phyloP scores from a whole-genome alignment of 1,140 invertebrate species.

The Camponotus floridanus region DNA sequence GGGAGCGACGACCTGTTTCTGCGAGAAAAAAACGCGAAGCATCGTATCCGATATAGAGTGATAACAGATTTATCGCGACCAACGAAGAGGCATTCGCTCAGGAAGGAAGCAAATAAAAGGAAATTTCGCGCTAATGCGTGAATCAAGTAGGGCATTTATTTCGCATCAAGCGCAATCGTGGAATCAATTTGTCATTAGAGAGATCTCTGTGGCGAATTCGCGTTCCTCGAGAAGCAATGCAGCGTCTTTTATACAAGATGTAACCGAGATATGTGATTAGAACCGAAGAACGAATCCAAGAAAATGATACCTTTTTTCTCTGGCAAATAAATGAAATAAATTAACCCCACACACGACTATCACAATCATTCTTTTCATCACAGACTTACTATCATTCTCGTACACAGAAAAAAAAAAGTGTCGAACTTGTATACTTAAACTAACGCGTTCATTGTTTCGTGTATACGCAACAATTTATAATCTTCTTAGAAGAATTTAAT shows the following conservation, averaged over 20 bases:
- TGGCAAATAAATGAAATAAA: neutral
- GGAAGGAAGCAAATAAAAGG: neutral
- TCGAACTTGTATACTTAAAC: too few relatives aligned
- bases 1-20: neutral
- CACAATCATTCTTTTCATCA: too few relatives aligned
- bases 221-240: constrained; percentile 9
- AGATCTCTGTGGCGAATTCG: constrained; percentile 37
- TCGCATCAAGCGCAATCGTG: constrained; percentile 42
- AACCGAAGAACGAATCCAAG: neutral
- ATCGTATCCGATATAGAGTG: neutral
- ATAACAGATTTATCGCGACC: constrained; percentile 27
- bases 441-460: too few relatives aligned
- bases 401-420: too few relatives aligned
- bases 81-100: neutral
- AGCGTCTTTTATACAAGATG: neutral
- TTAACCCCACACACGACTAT: too few relatives aligned
- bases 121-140: constrained; percentile 27
- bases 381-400: too few relatives aligned
- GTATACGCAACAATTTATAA: too few relatives aligned
- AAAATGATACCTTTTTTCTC: neutral
- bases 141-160: constrained; percentile 45
- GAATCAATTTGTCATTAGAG: constrained; percentile 39
- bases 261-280: neutral
- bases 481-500: too few relatives aligned
- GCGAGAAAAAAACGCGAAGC: constrained; percentile 8